Evolutionary conservation across 2,797 vertebrate species (phyloP), one percentile per base, ranked within the genome.

Genomic region (Hoplostethus mediterraneus): DNA sequence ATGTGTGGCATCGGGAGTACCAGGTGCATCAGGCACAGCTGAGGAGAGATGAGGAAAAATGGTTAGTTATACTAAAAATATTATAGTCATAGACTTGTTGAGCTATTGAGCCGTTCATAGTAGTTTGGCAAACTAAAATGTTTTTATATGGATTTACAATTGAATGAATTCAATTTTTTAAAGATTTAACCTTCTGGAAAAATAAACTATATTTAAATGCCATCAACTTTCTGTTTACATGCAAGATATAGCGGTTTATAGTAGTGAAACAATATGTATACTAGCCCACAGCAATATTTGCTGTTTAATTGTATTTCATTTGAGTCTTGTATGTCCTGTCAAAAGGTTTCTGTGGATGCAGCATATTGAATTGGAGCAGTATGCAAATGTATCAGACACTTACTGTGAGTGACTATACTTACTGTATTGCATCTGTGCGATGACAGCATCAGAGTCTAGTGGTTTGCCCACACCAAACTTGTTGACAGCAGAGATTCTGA

Each of bases 361-460:
- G 45, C 4, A 16, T 47, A n/a, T 7, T 48, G 47, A 48, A 6
- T 16, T 48, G 47, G 16, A 14, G n/a, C 45, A 5, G 45, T 48
- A n/a, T n/a, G n/a, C 7, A 48, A 48, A 6, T n/a, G n/a, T 48
- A 14, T 48, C 45, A 16, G 12, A 17, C 49, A 45, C 13, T 21
- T 64, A 10, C 42, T 47, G 12, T 25, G 7, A 16, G 40, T 47
- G 31, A 5, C 6, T 63, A 71, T 47, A 91, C 97, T 96, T 95
- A 99, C 98, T 98, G 91, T 98, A 99, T 73, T 99, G 97, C 95
- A 98, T 97, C 88, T 97, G 95, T 87, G 98, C 98, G 1, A 95
- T 91, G 73, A 99, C 80, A 58, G 97, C 88, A 71, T 98, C 96
- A 65, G 98, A 99, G 88, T 99, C 98, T 67, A 99, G 85, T 30